Percentiles rank a stretch among this genome's conserved stretches.
phyloP scores from a whole-genome alignment of 2,113 vertebrate genomes.

The Empidonax traillii region DNA sequence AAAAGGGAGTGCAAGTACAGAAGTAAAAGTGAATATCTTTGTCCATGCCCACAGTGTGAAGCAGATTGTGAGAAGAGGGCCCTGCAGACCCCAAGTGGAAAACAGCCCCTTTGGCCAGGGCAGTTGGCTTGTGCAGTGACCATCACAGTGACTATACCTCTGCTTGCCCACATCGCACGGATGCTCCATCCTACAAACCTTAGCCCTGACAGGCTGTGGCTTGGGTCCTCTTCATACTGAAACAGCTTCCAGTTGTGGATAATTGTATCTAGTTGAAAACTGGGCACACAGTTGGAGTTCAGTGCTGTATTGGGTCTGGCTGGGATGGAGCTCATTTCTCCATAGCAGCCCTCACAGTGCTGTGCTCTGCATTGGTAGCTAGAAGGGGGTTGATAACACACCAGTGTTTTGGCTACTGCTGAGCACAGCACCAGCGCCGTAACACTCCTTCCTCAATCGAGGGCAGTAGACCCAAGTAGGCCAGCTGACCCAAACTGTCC shows the following conservation, averaged over 20 bases:
- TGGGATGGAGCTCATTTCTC: no score
- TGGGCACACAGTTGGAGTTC: background rate
- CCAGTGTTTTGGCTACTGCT: no score
- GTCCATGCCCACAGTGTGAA: background rate
- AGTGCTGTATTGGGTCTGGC: no score
- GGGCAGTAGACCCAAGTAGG: no score
- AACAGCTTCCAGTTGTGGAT: background rate
- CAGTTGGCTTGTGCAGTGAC: background rate
- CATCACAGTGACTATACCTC: background rate
- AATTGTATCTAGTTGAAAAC: background rate
- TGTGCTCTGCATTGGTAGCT: no score
- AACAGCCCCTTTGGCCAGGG: background rate
- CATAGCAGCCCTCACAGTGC: no score
- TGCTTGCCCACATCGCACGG: background rate
- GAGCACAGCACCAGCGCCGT: no score
- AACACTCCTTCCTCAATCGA: no score
- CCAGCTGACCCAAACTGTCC: no score
- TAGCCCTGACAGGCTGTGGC: background rate
- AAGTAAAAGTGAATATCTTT: background rate
- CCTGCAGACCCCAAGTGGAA: accelerated
- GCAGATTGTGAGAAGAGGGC: background rate
- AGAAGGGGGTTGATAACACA: no score
- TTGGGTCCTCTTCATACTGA: background rate
- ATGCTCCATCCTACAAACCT: background rate
- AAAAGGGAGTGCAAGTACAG: background rate